phyloP scores from a whole-genome alignment of 2,888 invertebrate species.

The Sinotaia quadrata region DNA sequence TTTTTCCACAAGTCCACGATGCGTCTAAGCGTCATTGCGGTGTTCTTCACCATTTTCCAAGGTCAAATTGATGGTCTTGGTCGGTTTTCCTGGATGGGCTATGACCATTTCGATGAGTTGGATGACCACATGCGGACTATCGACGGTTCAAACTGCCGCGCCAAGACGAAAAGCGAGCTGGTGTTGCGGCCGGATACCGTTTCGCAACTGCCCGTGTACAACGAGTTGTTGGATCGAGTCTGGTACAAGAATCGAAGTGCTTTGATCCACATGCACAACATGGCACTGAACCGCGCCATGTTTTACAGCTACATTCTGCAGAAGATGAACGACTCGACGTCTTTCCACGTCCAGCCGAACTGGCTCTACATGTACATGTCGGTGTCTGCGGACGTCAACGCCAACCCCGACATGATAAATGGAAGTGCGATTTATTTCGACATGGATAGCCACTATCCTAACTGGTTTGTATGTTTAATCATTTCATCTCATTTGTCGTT shows the following conservation, averaged over 20 bases:
- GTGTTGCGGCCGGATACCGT: slow-evolving; percentile 87
- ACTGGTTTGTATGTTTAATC: slow-evolving; percentile 81
- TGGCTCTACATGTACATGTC: slow-evolving; percentile 98
- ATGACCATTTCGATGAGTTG: slow-evolving; percentile 91
- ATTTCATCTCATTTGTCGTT: not conserved
- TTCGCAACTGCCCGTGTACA: slow-evolving; percentile 62
- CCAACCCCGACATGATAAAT: slow-evolving; percentile 86
- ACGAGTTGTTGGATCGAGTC: slow-evolving; percentile 77
- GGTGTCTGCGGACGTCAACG: slow-evolving; percentile 92
- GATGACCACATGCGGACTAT: slow-evolving; percentile 86
- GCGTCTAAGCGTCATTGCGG: not conserved
- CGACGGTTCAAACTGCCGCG: slow-evolving; percentile 87
- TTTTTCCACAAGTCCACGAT: too few relatives aligned
- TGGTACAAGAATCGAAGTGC: slow-evolving; percentile 89
- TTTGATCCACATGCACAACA: slow-evolving; percentile 92
- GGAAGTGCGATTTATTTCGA: slow-evolving; percentile 93
- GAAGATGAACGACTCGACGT: slow-evolving; percentile 48
- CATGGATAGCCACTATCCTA: slow-evolving; percentile 92
- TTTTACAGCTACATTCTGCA: slow-evolving; percentile 74
- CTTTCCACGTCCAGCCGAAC: slow-evolving; percentile 91
- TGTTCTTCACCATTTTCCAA: not conserved
- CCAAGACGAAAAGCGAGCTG: slow-evolving; percentile 87
- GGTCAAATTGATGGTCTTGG: slow-evolving; percentile 6
- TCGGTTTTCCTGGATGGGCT: slow-evolving; percentile 80
- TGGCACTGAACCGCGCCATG: slow-evolving; percentile 94